Evolutionary conservation across 2,113 vertebrate genomes (phyloP).

Genomic region (Falcunculus frontatus): DNA sequence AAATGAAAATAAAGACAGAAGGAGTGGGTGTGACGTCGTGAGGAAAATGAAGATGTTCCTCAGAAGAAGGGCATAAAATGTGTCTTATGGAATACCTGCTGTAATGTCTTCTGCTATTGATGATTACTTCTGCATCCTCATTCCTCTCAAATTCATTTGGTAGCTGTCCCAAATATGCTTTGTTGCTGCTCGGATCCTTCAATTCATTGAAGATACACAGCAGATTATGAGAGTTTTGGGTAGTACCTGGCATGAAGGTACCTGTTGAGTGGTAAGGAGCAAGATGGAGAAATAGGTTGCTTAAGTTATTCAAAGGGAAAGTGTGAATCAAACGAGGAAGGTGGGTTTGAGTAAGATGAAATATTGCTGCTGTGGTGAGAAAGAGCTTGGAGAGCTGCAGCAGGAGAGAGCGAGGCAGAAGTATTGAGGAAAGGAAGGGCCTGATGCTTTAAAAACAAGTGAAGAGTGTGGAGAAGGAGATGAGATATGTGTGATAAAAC

Average conservation of each 20-base stretch:
- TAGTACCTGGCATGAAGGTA: not conserved
- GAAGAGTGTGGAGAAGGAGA: not conserved
- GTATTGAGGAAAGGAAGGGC: not conserved
- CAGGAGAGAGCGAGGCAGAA: not conserved
- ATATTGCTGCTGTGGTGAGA: not conserved
- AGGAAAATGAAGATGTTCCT: not conserved
- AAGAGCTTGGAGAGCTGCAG: not conserved
- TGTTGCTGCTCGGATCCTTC: not conserved
- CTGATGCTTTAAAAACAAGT: not conserved
- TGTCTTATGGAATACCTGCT: not conserved
- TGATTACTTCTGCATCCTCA: not conserved
- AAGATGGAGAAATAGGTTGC: not conserved
- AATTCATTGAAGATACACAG: rapidly evolving
- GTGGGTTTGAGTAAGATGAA: not conserved
- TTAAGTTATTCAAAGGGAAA: not conserved
- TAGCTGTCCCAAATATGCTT: not conserved
- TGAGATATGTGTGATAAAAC: not conserved
- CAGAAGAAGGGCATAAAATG: not conserved
- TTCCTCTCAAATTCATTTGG: not conserved
- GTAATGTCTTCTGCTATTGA: not conserved
- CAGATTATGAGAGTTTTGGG: not conserved
- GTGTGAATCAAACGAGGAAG: not conserved
- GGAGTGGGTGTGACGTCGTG: not conserved
- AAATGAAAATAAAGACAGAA: not conserved
- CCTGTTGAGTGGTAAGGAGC: not conserved